Conservation (phyloP, 2,797 vertebrate species). For the Etheostoma nigrum region DNA sequence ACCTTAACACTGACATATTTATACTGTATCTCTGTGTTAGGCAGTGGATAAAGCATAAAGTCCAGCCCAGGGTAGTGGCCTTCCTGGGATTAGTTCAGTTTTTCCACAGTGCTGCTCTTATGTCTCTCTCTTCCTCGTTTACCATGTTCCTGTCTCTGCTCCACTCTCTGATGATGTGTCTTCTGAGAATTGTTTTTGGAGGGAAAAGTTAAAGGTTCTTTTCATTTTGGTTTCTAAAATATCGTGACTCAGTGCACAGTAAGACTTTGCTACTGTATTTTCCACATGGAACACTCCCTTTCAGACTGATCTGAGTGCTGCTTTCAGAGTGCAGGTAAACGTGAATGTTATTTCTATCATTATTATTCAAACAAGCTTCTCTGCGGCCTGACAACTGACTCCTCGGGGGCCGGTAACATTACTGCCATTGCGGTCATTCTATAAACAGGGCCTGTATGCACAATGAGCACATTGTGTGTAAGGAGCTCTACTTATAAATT, state of each 20-base stretch:
- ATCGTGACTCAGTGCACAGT: conserved; percentile 43
- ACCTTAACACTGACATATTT: not conserved
- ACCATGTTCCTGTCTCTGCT: conserved; percentile 48
- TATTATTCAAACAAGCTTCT: conserved; percentile 79
- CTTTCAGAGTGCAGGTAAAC: conserved; percentile 63
- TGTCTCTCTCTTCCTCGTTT: conserved; percentile 33
- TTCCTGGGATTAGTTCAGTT: conserved; percentile 72
- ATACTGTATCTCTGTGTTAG: conserved; percentile 22
- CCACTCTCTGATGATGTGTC: conserved; percentile 66
- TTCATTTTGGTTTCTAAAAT: conserved; percentile 61
- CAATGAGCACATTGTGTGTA: conserved; percentile 82
- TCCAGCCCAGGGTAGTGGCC: conserved; percentile 47
- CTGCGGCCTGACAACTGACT: conserved; percentile 68
- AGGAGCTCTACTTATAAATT: conserved; percentile 59
- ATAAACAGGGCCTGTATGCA: conserved; percentile 69
- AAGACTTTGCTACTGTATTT: conserved; percentile 24
- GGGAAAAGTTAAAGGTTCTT: conserved; percentile 68
- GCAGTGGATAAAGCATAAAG: conserved; percentile 20
- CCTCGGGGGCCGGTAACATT: conserved; percentile 77
- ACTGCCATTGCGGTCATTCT: conserved; percentile 70
- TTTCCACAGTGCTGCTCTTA: conserved; percentile 75
- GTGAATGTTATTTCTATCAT: conserved; percentile 77
- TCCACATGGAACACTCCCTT: conserved; percentile 14
- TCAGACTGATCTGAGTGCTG: conserved; percentile 29
- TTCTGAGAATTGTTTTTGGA: conserved; percentile 73